Evolutionary conservation across 1,140 invertebrate species (phyloP).

Genomic region (Sipha flava): DNA sequence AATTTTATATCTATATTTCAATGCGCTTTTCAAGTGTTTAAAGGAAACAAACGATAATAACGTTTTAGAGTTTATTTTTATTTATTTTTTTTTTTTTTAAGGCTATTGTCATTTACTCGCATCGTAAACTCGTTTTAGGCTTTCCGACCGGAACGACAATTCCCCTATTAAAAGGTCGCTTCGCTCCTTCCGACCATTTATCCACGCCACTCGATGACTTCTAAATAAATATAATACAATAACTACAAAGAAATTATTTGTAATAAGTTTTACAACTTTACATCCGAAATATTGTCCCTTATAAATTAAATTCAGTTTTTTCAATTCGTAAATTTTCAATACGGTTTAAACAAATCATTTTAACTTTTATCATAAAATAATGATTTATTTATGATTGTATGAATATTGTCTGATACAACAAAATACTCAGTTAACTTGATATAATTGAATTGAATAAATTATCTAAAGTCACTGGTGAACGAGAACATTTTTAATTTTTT

Average conservation of each 20-base stretch:
- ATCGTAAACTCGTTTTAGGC: background rate
- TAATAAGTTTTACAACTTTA: background rate
- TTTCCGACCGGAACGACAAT: constrained; percentile 2
- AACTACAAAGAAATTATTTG: background rate
- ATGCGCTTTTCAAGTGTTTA: background rate
- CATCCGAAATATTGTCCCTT: background rate
- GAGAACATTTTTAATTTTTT: background rate
- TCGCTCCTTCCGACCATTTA: background rate
- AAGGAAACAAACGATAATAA: background rate
- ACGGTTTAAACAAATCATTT: too few species aligned
- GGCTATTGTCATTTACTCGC: constrained; percentile 6
- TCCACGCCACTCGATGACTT: constrained; percentile 20
- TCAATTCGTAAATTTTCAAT: too few species aligned
- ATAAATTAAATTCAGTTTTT: background rate
- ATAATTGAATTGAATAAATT: background rate
- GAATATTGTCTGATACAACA: too few species aligned
- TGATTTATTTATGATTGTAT: too few species aligned
- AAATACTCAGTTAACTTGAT: too few species aligned
- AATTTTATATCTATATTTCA: background rate
- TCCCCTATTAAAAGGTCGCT: constrained; percentile 8
- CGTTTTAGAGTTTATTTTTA: background rate
- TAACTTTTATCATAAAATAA: too few species aligned
- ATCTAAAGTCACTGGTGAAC: background rate
- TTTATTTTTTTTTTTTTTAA: background rate
- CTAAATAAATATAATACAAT: constrained; percentile 16